Evolutionary conservation across 2,113 vertebrate genomes (phyloP), one percentile per base, ranked within the genome.

Genomic region (Conger conger): DNA sequence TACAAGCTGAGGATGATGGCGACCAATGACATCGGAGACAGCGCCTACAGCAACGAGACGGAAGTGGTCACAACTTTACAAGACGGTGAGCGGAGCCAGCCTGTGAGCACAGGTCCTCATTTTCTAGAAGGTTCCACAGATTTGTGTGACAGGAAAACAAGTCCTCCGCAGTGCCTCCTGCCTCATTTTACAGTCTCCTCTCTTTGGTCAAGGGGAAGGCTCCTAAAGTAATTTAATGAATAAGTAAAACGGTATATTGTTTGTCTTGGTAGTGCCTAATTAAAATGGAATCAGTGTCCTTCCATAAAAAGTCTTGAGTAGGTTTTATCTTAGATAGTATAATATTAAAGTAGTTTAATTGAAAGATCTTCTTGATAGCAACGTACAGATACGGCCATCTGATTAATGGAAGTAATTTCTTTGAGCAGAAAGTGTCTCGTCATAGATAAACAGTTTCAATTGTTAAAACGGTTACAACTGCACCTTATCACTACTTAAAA

Each of bases 1-100:
- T 99, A 98, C 91, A 98, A 97, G 86, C 94, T 99, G 87, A 95
- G 97, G 54, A 96, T 99, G 94, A 94, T 96, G 90, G 96, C 98
- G n/a, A 98, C 97, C 91, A 99, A 99, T 1, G 98, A 99, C 63
- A 93, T 99, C 0, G 98, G 98, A 80, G 97, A 98, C 93, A 99
- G 98, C 0, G 90, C 96, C 91, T 96, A 96, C 90, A 98, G 97
- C 17, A 85, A 84, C 0, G 97, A 98, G 94, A 98, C 97, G 0
- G 97, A 98, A 38, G 92, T 96, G 0, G 96, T 97, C 35, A 99
- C 97, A 0, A 99, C 98, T 0, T 94, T 99, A 89, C 98, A 99
- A 93, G 98, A 99, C 0, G 96, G 98, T 99, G 92, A 98, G 97
- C 87, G 60, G 85, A 88, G 33, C 33, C 38, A 53, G 84, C 53